These are phyloP conservation scores for Pseudanteris insignis DNA, from an alignment of 2,888 invertebrate genomes.

Conservation along the genomic window DNA sequence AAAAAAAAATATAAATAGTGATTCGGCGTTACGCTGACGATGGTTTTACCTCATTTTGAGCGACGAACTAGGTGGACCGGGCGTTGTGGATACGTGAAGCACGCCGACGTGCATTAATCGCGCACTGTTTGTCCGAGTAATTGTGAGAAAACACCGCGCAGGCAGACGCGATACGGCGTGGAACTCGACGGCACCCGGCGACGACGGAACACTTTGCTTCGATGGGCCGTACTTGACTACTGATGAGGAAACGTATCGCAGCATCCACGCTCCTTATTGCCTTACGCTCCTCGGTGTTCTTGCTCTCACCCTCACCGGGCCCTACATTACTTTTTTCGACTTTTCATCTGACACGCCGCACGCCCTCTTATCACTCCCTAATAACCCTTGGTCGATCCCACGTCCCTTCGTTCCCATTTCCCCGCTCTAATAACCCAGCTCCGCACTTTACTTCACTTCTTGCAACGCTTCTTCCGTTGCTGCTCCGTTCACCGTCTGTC, in stretches of 20 bases:
- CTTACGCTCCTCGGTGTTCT: constrained; percentile 33
- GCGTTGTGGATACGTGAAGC: not conserved
- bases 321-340: constrained; percentile 33
- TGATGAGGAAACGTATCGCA: constrained; percentile 60
- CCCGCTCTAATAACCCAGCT: too few relatives aligned
- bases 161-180: not conserved
- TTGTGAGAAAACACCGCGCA: constrained; percentile 12
- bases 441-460: too few relatives aligned
- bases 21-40: too few relatives aligned
- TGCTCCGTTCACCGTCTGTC: too few relatives aligned
- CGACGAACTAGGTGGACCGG: constrained; percentile 6
- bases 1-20: too few relatives aligned
- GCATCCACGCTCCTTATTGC: constrained; percentile 54
- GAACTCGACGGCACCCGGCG: constrained; percentile 20
- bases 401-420: too few relatives aligned
- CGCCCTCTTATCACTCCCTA: too few relatives aligned
- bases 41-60: too few relatives aligned
- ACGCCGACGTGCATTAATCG: constrained; percentile 12
- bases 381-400: too few relatives aligned
- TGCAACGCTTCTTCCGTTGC: too few relatives aligned
- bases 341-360: constrained; percentile 24
- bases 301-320: constrained; percentile 43
- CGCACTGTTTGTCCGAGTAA: constrained; percentile 13
- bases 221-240: constrained; percentile 59
- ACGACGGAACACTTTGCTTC: constrained; percentile 28